These are phyloP conservation scores for Rhorus exstirpatorius DNA, from an alignment of 2,888 invertebrate genomes.

Conservation along the genomic window DNA sequence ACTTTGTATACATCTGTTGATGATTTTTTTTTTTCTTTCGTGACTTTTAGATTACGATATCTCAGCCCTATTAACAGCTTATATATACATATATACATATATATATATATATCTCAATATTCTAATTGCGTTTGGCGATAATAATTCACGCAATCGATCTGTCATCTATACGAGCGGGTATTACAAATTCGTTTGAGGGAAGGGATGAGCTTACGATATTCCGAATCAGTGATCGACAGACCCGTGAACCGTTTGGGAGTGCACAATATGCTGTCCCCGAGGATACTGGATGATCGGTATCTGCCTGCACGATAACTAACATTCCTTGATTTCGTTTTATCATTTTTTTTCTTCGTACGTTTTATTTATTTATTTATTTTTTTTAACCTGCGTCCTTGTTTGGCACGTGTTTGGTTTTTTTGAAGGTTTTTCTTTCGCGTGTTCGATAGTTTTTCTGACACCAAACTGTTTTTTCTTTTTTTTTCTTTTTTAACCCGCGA, in stretches of 20 bases:
- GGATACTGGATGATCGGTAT: slow-evolving; percentile 49
- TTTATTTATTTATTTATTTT: too few species aligned
- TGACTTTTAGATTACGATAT: slow-evolving; percentile 56
- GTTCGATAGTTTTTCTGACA: slow-evolving; percentile 25
- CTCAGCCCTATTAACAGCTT: slow-evolving; percentile 41
- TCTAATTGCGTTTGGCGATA: slow-evolving; percentile 63
- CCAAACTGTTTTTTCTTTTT: neutral
- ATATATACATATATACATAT: slow-evolving; percentile 23
- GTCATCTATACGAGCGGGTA: slow-evolving; percentile 35
- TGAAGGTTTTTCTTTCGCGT: slow-evolving; percentile 31
- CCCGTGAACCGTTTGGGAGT: slow-evolving; percentile 36
- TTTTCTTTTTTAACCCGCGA: slow-evolving; percentile 11
- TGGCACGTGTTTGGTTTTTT: slow-evolving; percentile 41
- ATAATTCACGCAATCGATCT: slow-evolving; percentile 64
- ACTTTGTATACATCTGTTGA: neutral
- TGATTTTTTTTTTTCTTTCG: neutral
- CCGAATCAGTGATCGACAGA: slow-evolving; percentile 49
- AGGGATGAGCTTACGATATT: slow-evolving; percentile 33
- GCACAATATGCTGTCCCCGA: slow-evolving; percentile 41
- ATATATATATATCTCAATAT: slow-evolving; percentile 10
- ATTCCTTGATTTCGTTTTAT: slow-evolving; percentile 32
- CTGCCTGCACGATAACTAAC: slow-evolving; percentile 41
- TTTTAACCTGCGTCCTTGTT: too few species aligned
- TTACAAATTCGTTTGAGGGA: slow-evolving; percentile 31
- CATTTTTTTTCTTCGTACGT: slow-evolving; percentile 19